These are phyloP conservation scores for Scaptomyza parva DNA, from an alignment of 2,888 invertebrate genomes.

Conservation along the genomic window DNA sequence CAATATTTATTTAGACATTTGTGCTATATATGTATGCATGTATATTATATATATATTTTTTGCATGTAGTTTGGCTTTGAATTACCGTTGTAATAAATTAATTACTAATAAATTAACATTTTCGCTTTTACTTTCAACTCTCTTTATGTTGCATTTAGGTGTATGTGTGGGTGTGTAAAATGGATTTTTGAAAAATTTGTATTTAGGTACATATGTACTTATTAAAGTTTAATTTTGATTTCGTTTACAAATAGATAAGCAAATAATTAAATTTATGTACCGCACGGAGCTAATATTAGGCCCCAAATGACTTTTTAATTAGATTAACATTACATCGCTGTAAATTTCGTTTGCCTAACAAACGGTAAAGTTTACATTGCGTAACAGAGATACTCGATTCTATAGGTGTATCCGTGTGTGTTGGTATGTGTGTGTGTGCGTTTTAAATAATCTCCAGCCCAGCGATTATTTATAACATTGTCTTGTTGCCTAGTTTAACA, in stretches of 20 bases:
- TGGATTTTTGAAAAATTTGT: slow-evolving; percentile 23
- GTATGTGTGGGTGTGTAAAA: slow-evolving; percentile 4
- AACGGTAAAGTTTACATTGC: background rate
- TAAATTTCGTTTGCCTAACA: slow-evolving; percentile 33
- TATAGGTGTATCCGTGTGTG: slow-evolving; percentile 9
- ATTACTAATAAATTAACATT: slow-evolving; percentile 56
- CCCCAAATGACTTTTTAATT: slow-evolving; percentile 35
- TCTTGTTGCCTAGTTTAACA: slow-evolving; percentile 61
- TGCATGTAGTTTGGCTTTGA: slow-evolving; percentile 32
- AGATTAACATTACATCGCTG: slow-evolving; percentile 28
- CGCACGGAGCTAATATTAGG: slow-evolving; percentile 24
- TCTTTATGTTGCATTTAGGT: background rate
- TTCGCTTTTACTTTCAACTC: slow-evolving; percentile 26
- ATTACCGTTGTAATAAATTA: slow-evolving; percentile 35
- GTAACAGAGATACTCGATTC: slow-evolving; percentile 29
- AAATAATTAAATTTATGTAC: slow-evolving; percentile 56
- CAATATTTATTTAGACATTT: slow-evolving; percentile 68
- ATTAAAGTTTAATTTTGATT: slow-evolving; percentile 60
- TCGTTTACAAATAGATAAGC: slow-evolving; percentile 65
- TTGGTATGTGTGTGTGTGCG: slow-evolving; percentile 26
- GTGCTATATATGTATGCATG: slow-evolving; percentile 50
- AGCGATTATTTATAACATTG: slow-evolving; percentile 72
- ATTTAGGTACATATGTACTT: slow-evolving; percentile 41
- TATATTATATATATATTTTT: slow-evolving; percentile 29
- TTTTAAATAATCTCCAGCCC: slow-evolving; percentile 76